Evolutionary conservation across 1,140 invertebrate species (phyloP).

Genomic region (Drosophila athabasca): DNA sequence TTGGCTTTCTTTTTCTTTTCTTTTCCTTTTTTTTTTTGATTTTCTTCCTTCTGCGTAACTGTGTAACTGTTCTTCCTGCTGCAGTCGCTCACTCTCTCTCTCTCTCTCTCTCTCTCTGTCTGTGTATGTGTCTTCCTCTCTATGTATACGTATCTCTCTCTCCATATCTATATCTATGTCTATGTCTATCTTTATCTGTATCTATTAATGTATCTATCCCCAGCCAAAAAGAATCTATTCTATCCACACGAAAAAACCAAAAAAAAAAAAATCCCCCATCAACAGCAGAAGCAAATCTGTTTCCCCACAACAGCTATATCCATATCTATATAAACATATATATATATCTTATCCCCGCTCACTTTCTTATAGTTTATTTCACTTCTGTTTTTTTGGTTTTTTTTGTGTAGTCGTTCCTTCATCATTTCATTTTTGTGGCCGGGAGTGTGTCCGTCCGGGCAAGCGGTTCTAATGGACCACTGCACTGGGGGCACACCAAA

Average conservation of each 20-base stretch:
- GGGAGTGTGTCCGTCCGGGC: not conserved
- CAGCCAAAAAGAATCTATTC: conserved; percentile 25
- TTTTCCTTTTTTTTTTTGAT: conserved; percentile 29
- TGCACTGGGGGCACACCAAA: conserved; percentile 1
- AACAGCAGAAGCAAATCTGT: conserved; percentile 31
- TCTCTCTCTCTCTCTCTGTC: conserved; percentile 19
- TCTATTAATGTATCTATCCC: conserved; percentile 47
- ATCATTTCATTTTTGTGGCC: conserved; percentile 16
- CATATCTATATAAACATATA: too few species aligned
- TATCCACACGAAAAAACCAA: conserved; percentile 17
- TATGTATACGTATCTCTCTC: conserved; percentile 20
- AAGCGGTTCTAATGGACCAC: conserved; percentile 23
- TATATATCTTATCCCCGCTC: too few species aligned
- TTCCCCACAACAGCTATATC: not conserved
- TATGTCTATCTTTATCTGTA: conserved; percentile 41
- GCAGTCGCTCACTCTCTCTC: conserved; percentile 27
- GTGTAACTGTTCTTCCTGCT: conserved; percentile 46
- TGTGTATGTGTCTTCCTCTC: conserved; percentile 22
- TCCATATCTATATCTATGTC: conserved; percentile 4
- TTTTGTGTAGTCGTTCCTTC: too few species aligned
- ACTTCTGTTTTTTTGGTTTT: not conserved
- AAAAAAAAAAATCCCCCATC: conserved; percentile 29
- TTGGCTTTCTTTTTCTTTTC: conserved; percentile 36
- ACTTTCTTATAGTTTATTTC: conserved; percentile 1
- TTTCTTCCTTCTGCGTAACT: conserved; percentile 49